Evolutionary conservation across 2,797 vertebrate genomes (phyloP), one percentile per base, ranked within the genome.

Genomic region (Amphiprion clarkii): DNA sequence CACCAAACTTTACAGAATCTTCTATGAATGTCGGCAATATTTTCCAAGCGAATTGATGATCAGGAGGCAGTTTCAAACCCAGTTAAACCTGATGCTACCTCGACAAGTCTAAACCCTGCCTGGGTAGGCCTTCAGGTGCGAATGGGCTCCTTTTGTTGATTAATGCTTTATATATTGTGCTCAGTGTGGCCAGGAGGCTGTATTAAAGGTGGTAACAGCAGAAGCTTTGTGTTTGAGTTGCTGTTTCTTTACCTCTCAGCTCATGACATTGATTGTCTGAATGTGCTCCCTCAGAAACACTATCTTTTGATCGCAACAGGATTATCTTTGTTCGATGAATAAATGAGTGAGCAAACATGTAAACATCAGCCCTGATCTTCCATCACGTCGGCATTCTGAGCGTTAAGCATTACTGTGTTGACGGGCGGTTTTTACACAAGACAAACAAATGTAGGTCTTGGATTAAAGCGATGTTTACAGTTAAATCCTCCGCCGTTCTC

Each of bases 251-350:
- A 53, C 31, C 2, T 58, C 82, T 39, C 79, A 74, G 85, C 71
- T 36, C 33, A 60, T 67, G 79, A 73, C 72, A 55, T 48, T 61
- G 66, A 79, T 21, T 60, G 48, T 76, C 56, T 61, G 79, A 42
- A 55, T 51, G 56, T 5, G 29, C 36, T 81, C 62, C 54, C 53
- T 23, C 53, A 14, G 72, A 86, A 81, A 66, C 16, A n/a, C 65
- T 12, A 58, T 64, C 67, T 69, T 80, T 72, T 86, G 54, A 86
- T 83, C 67, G 60, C 51, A 1, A 27, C 64, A 58, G 79, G 75
- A 86, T 86, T 79, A 78, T 71, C 67, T 73, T 44, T 78, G 86
- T 77, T 69, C 51, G 7, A 79, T 80, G 36, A 88, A 88, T 87
- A 87, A 87, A 81, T 78, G 69, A 78, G 72, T 1, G 29, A 67